Conservation (phyloP, 1,140 invertebrate species). For the Zaprionus vittiger region DNA sequence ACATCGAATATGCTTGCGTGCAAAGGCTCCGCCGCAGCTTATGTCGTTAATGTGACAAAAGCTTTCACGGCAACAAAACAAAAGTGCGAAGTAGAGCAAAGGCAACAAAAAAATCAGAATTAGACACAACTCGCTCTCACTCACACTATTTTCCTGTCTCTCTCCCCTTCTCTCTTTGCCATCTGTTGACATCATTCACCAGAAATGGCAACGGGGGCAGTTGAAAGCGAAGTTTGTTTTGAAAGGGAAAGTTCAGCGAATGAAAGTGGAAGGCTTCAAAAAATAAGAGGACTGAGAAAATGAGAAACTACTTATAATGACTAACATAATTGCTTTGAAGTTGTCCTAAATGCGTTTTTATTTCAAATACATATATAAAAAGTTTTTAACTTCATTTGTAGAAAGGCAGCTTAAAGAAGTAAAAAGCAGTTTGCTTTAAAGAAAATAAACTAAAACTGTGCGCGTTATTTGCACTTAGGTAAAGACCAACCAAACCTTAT, state of each 20-base stretch:
- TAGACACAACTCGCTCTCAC: conserved; percentile 8
- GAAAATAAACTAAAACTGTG: neutral
- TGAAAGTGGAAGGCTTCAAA: neutral
- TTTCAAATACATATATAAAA: neutral
- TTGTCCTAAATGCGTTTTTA: neutral
- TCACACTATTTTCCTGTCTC: neutral
- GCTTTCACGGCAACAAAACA: conserved; percentile 39
- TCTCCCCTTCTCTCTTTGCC: neutral
- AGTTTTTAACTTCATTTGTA: neutral
- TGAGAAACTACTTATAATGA: neutral
- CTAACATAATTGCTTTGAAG: neutral
- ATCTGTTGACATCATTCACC: conserved; percentile 30
- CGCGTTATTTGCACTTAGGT: no score
- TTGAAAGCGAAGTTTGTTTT: conserved; percentile 1
- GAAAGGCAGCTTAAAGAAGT: neutral
- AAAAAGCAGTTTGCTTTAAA: neutral
- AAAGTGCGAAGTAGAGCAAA: conserved; percentile 57
- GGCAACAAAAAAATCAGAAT: conserved; percentile 41
- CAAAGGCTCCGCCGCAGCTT: conserved; percentile 40
- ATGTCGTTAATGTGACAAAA: conserved; percentile 67
- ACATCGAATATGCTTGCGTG: conserved; percentile 27
- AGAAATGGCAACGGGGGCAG: neutral
- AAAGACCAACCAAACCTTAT: neutral
- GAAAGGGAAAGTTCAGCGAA: neutral
- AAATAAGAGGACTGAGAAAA: neutral